phyloP scores from a whole-genome alignment of 2,888 invertebrate species.

The Pantelozetes paolii region DNA sequence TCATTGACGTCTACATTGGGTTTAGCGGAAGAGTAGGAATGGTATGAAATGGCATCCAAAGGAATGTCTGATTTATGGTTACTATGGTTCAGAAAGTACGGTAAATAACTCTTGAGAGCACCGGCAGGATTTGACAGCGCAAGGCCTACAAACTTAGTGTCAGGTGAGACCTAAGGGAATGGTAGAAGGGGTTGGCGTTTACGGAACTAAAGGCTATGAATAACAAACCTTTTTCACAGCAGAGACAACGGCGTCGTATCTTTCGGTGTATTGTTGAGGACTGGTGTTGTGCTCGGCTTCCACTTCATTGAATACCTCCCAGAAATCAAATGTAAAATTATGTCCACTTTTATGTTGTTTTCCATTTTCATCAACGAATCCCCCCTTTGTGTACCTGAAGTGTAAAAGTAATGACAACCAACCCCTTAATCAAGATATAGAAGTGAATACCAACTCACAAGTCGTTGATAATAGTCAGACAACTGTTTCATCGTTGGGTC shows the following conservation, averaged over 20 bases:
- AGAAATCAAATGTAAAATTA: not conserved
- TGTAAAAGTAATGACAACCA: no score
- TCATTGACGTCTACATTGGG: not conserved
- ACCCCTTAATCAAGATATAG: no score
- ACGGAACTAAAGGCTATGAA: no score
- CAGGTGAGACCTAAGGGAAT: not conserved
- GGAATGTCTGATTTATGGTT: not conserved
- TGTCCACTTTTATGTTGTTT: not conserved
- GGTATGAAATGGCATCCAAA: not conserved
- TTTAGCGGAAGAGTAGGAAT: not conserved
- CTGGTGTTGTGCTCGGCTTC: not conserved
- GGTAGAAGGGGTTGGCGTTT: no score
- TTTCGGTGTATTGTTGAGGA: not conserved
- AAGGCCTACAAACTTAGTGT: not conserved
- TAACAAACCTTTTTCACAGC: not conserved
- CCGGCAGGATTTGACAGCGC: not conserved
- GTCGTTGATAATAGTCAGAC: not conserved
- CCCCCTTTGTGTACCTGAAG: constrained; percentile 1
- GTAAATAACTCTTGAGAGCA: not conserved
- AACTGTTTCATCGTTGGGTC: not conserved
- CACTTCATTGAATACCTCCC: constrained; percentile 8
- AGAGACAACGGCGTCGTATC: not conserved
- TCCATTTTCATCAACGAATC: not conserved
- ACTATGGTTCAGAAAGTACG: not conserved
- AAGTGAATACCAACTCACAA: not conserved